Conservation (phyloP, 2,113 vertebrate genomes). For the Oncorhynchus nerka region DNA sequence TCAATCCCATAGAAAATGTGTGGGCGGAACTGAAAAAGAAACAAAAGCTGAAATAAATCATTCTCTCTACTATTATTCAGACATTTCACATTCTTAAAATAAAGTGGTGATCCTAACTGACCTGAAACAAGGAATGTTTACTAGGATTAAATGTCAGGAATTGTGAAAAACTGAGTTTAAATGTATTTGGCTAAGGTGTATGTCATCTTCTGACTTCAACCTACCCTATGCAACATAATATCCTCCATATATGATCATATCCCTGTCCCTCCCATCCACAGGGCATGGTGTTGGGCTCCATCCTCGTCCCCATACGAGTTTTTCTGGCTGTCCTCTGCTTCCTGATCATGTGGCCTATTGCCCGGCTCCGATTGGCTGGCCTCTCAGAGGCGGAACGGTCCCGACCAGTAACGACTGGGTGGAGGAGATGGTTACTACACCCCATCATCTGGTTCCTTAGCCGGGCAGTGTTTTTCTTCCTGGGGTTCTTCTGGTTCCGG, state of each 20-base stretch:
- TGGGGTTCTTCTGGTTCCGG: slow-evolving; percentile 82
- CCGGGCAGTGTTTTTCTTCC: slow-evolving; percentile 76
- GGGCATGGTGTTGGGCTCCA: slow-evolving; percentile 75
- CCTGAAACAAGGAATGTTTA: too few relatives aligned
- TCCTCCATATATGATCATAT: neutral
- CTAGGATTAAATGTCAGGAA: too few relatives aligned
- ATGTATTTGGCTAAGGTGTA: too few relatives aligned
- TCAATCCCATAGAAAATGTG: too few relatives aligned
- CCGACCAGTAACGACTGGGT: slow-evolving; percentile 74
- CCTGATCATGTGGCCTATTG: slow-evolving; percentile 83
- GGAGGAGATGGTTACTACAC: slow-evolving; percentile 77
- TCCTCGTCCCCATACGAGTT: slow-evolving; percentile 79
- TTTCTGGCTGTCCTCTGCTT: slow-evolving; percentile 69
- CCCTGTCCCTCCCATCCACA: slow-evolving; percentile 34
- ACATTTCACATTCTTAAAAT: too few relatives aligned
- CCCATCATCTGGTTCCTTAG: slow-evolving; percentile 71
- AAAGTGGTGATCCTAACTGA: too few relatives aligned
- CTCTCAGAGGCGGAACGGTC: slow-evolving; percentile 71
- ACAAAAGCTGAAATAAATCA: too few relatives aligned
- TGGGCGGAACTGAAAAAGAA: too few relatives aligned
- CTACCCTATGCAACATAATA: too few relatives aligned
- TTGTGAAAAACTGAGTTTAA: too few relatives aligned
- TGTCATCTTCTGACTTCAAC: too few relatives aligned
- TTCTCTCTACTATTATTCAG: too few relatives aligned
- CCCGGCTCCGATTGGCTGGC: slow-evolving; percentile 77